Base-by-base conservation (phyloP, 2,888 invertebrate species). In the Drosophila diplacantha region DNA sequence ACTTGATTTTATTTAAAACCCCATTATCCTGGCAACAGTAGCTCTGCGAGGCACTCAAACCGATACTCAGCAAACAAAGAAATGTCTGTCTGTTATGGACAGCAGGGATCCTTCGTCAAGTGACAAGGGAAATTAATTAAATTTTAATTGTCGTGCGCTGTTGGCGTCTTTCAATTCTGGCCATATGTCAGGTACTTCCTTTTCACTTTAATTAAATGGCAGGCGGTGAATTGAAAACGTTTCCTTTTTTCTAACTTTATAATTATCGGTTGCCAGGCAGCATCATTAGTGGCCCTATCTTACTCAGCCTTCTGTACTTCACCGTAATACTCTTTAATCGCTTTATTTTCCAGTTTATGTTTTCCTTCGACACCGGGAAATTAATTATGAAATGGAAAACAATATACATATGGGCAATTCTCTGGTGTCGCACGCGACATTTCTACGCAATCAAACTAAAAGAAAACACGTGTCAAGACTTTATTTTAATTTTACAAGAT, bases 101-200 rank as follows among this genome's bases (percentile, higher is more conserved):
- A 64, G 34, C 29, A 24, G 26, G 31, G 22, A 35, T 55, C 61
- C 69, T 49, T 61, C 34, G 55, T 68, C 67, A 51, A 69, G 35
- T 63, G 57, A 54, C 53, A 50, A 69, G 46, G 56, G 37, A 63
- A 80, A 76, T 72, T 81, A 77, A 76, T 76, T 76, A 64, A 70
- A 76, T 62, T 62, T 66, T 47, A 74, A 71, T 63, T 71, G 71
- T 39, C 65, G 57, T 34, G 31, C n/a, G 7, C 14, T 22, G 56
- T 32, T 26, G 18, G 5, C 18, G n/a, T 22, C 18, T 14, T 9
- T 31, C 47, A 47, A 39, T 20, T 52, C 34, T 18, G 16, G 35
- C 24, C 50, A 35, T 31, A 61, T 47, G 62, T 49, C n/a, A 61
- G 62, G 35, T 35, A 29, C 35, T 41, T 35, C 38, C 20, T 49